These are phyloP conservation scores for Apotomis betuletana DNA, from an alignment of 2,888 invertebrate genomes.

Conservation along the genomic window DNA sequence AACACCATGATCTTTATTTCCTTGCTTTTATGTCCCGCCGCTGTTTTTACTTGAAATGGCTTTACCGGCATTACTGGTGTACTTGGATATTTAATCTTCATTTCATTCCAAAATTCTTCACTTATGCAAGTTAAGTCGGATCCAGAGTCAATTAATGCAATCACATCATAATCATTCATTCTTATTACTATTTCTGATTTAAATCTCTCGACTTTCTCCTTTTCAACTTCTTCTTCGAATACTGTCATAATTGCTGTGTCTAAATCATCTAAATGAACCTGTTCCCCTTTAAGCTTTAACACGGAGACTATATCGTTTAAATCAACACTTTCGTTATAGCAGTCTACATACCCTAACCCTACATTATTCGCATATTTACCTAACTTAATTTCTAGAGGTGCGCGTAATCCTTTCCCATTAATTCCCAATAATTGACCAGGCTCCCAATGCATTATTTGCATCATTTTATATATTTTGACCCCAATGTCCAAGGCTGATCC, in stretches of 20 bases:
- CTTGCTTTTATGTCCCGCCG: constrained; percentile 35
- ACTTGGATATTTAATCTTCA: background rate
- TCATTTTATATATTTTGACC: constrained; percentile 15
- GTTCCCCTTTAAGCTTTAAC: background rate
- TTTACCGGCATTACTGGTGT: constrained; percentile 27
- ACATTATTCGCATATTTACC: no score
- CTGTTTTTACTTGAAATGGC: constrained; percentile 38
- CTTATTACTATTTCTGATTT: constrained; percentile 32
- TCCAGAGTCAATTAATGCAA: constrained; percentile 40
- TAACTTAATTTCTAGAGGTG: background rate
- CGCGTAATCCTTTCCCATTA: constrained; percentile 11
- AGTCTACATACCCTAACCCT: no score
- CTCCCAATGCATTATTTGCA: constrained; percentile 34
- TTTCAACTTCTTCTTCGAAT: constrained; percentile 5
- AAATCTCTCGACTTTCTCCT: background rate
- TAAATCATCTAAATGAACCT: no score
- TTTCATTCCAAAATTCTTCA: constrained; percentile 11
- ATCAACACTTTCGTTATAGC: no score
- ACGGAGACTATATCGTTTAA: no score
- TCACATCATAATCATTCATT: constrained; percentile 6
- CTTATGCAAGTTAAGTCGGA: constrained; percentile 44
- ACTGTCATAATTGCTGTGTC: background rate
- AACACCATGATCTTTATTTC: constrained; percentile 36
- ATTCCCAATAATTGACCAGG: constrained; percentile 19
- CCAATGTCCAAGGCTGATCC: constrained; percentile 14